A percentile compares a stretch with the other conserved stretches of the same genome.
phyloP scores from a whole-genome alignment of 2,113 vertebrate genomes.

The Laticauda laticaudata region DNA sequence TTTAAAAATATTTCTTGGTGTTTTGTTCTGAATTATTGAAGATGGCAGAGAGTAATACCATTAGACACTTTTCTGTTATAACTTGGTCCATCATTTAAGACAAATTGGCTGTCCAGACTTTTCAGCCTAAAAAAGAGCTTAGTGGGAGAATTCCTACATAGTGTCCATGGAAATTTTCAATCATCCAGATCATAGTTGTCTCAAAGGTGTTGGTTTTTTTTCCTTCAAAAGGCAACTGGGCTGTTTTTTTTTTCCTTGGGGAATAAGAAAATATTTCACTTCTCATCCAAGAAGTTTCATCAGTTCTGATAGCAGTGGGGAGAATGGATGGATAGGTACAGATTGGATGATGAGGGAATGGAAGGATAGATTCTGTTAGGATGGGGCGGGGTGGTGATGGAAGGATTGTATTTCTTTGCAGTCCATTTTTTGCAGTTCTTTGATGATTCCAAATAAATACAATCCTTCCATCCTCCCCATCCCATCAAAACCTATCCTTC shows the following conservation, averaged over 20 bases:
- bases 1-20: not conserved
- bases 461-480: not conserved
- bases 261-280: not conserved
- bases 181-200: not conserved
- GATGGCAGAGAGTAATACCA: not conserved
- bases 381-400: not conserved
- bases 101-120: not conserved
- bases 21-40: not conserved
- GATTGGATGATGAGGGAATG: not conserved
- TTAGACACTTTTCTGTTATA: not conserved
- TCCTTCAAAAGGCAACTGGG: not conserved
- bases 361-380: not conserved
- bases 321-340: not conserved
- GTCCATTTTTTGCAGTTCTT: not conserved
- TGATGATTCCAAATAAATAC: not conserved
- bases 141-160: not conserved
- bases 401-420: not conserved
- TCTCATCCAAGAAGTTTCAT: not conserved
- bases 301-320: not conserved
- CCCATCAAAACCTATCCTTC: not conserved
- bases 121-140: not conserved
- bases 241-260: not conserved
- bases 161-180: not conserved
- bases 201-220: not conserved
- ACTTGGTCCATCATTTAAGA: not conserved